Evolutionary conservation across 2,888 invertebrate genomes (phyloP), one percentile per base, ranked within the genome.

Genomic region (Tillus elongatus): DNA sequence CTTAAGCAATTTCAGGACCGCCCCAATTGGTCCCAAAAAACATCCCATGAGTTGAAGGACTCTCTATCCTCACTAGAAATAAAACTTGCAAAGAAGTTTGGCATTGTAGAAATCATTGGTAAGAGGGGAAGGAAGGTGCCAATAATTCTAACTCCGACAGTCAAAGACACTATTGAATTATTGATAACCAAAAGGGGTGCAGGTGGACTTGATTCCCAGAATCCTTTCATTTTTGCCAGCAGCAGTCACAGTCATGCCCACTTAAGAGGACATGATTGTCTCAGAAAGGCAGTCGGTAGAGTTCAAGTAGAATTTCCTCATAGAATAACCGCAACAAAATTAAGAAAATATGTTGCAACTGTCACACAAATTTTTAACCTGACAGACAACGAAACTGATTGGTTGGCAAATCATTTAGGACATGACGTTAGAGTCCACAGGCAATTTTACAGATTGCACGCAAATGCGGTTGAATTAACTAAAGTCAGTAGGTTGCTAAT

Each of bases 401-500:
- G 13, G 10, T 13, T 35, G 4, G 35, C 35, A 12, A 3, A 4
- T 3, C 10, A 6, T 4, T 10, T 35, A 16, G 35, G 35, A 9
- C 31, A 35, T 16, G 35, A 35, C 11, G 32, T 35, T 3, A 32
- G 35, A 33, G 30, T 39, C 8, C 39, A 39, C 14, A 8, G 39
- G 8, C 29, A 39, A 30, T 39, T 13, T 38, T 39, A 39, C 15
- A 31, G 39, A 10, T 37, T 39, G 3, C 37, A 15, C 12, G 16
- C 24, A 10, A 24, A 39, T 15, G 26, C 37, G 3, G 13, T 39
- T 12, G 35, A 39, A 28, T 14, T 39, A n/a, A 37, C 39, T 4
- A 39, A 39, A 30, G 37, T 39, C 2, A 39, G 39, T 13, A 39
- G 33, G 29, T 3, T 39, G 4, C 16, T 39, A 11, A n/a, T 39